Evolutionary conservation across 2,113 vertebrate species (phyloP).

Genomic region (Alaudala cheleensis): DNA sequence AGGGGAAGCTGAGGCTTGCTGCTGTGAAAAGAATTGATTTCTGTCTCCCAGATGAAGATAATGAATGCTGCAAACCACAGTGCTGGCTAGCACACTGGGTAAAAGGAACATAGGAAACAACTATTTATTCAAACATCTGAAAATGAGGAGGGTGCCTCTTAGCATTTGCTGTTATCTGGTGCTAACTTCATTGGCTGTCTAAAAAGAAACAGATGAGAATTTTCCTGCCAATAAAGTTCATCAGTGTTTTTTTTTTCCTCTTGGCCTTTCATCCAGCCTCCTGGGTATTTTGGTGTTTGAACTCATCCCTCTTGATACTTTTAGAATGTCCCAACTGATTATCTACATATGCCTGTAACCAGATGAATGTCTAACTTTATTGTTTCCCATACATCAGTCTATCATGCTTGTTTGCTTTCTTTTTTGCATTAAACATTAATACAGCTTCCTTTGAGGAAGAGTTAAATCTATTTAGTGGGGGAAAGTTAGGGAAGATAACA

Average conservation of each 20-base stretch:
- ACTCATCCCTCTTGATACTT: background rate
- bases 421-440: background rate
- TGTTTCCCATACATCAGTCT: background rate
- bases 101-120: background rate
- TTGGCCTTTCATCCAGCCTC: background rate
- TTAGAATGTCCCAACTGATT: background rate
- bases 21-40: slow-evolving; percentile 10
- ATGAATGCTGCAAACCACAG: background rate
- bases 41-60: background rate
- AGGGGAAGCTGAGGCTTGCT: background rate
- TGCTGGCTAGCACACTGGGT: background rate
- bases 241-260: background rate
- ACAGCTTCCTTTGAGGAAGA: background rate
- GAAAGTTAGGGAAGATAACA: background rate
- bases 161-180: background rate
- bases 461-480: background rate
- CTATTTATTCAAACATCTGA: background rate
- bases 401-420: background rate
- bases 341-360: background rate
- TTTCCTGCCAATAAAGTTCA: background rate
- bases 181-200: background rate
- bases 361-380: background rate
- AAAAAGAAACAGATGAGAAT: background rate
- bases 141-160: background rate
- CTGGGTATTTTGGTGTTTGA: background rate